These are phyloP conservation scores for Ranitomeya imitator DNA, from an alignment of 2,113 vertebrate genomes.

Conservation along the genomic window DNA sequence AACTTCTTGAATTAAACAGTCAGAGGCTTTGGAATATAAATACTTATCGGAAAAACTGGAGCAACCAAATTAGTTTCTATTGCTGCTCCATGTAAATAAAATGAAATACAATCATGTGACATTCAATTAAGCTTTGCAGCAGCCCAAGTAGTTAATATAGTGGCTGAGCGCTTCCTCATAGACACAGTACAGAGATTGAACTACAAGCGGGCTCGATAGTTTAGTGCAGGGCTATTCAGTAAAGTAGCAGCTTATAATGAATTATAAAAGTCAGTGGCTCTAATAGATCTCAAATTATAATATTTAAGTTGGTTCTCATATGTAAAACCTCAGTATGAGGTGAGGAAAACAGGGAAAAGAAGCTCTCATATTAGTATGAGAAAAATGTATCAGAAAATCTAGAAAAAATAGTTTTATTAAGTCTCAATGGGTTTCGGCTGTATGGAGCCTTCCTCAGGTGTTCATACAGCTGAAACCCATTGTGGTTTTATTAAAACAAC, in stretches of 20 bases:
- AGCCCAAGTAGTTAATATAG: background rate
- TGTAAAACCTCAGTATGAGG: background rate
- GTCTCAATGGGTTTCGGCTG: too few species aligned
- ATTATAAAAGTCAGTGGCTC: background rate
- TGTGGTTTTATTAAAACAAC: too few species aligned
- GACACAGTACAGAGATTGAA: background rate
- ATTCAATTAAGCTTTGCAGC: background rate
- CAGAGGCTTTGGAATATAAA: background rate
- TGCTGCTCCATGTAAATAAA: background rate
- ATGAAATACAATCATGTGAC: background rate
- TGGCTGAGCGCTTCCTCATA: background rate
- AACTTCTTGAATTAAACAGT: conserved; percentile 3
- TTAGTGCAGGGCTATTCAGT: background rate
- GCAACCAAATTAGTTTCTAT: background rate
- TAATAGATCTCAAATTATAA: background rate
- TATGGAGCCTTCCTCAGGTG: too few species aligned
- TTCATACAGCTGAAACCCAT: too few species aligned
- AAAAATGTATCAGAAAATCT: too few species aligned
- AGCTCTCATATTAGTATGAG: too few species aligned
- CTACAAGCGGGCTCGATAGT: background rate
- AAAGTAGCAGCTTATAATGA: background rate
- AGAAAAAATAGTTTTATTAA: too few species aligned
- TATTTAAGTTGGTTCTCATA: background rate
- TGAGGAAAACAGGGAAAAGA: too few species aligned
- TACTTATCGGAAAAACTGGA: background rate